Percentiles rank a stretch among this genome's conserved stretches.
Evolutionary conservation across 2,888 invertebrate species (phyloP).

Genomic region (Resseliella maxima): DNA sequence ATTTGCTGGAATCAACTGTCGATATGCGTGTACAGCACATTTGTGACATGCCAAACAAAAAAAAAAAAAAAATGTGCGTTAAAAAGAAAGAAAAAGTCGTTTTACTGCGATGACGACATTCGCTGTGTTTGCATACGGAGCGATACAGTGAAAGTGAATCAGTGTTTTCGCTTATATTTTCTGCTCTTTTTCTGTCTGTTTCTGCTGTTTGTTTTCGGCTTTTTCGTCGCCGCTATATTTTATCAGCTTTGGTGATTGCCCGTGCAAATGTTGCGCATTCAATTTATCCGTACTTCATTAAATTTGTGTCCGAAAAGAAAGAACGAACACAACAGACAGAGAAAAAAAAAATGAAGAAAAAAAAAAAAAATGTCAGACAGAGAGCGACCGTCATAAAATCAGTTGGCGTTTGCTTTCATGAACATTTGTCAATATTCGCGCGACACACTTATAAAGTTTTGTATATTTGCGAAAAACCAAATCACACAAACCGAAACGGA

Average conservation of each 20-base stretch:
- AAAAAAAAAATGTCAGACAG: not conserved
- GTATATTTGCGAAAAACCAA: not conserved
- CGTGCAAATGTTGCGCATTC: not conserved
- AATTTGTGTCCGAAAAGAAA: not conserved
- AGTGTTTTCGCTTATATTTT: slow-evolving; percentile 2
- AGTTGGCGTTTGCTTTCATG: not conserved
- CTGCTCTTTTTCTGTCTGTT: slow-evolving; percentile 25
- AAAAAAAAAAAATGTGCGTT: not conserved
- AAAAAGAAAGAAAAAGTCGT: slow-evolving; percentile 17
- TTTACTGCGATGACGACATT: slow-evolving; percentile 3
- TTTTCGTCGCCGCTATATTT: not conserved
- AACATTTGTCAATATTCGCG: not conserved
- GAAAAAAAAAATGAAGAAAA: not conserved
- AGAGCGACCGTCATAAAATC: not conserved
- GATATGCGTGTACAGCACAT: not conserved
- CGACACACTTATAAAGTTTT: not conserved
- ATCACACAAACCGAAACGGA: not conserved
- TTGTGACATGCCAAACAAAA: too few species aligned
- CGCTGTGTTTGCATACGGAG: not conserved
- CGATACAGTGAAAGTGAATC: slow-evolving; percentile 42
- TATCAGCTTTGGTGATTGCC: not conserved
- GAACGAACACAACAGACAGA: too few species aligned
- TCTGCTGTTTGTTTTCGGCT: not conserved
- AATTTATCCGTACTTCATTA: not conserved
- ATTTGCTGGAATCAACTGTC: not conserved